These are phyloP conservation scores for Lophius americanus DNA, from an alignment of 2,797 vertebrate species.

Conservation along the genomic window DNA sequence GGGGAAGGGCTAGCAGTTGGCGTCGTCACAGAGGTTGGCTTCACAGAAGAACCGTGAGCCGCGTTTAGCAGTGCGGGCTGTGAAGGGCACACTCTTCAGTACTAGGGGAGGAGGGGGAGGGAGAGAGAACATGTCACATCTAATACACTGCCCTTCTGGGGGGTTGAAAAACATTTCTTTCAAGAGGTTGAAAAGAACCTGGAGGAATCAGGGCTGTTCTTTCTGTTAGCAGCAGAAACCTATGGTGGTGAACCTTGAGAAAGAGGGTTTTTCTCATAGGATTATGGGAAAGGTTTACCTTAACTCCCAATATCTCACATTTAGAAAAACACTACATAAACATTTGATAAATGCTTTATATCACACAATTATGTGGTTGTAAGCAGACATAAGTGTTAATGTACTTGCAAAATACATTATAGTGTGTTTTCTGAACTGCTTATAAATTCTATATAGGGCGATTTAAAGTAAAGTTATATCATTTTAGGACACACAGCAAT, in stretches of 20 bases:
- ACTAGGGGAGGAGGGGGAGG: slow-evolving; percentile 82
- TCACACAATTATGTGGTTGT: background rate
- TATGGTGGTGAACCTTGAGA: background rate
- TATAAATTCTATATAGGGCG: background rate
- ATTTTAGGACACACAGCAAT: background rate
- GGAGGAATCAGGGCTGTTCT: slow-evolving; percentile 6
- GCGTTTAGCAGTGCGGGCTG: slow-evolving; percentile 97
- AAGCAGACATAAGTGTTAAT: background rate
- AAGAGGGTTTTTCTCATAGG: slow-evolving; percentile 23
- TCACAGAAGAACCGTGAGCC: slow-evolving; percentile 99
- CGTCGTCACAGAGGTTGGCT: slow-evolving; percentile 95
- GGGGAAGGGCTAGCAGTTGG: slow-evolving; percentile 92
- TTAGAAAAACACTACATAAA: background rate
- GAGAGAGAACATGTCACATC: slow-evolving; percentile 75
- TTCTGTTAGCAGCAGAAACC: background rate
- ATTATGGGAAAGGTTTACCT: background rate
- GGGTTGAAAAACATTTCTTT: slow-evolving; percentile 62
- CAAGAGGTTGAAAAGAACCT: slow-evolving; percentile 16
- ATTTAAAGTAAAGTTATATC: background rate
- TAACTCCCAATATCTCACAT: slow-evolving; percentile 10
- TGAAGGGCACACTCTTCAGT: slow-evolving; percentile 99
- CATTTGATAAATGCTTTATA: background rate
- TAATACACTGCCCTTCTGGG: slow-evolving; percentile 54
- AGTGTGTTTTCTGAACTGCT: background rate
- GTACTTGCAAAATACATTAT: background rate